A percentile compares a stretch with the other conserved stretches of the same genome.
These are phyloP conservation scores for Corythaeola cristata DNA, from an alignment of 2,113 vertebrate species.

Conservation along the genomic window DNA sequence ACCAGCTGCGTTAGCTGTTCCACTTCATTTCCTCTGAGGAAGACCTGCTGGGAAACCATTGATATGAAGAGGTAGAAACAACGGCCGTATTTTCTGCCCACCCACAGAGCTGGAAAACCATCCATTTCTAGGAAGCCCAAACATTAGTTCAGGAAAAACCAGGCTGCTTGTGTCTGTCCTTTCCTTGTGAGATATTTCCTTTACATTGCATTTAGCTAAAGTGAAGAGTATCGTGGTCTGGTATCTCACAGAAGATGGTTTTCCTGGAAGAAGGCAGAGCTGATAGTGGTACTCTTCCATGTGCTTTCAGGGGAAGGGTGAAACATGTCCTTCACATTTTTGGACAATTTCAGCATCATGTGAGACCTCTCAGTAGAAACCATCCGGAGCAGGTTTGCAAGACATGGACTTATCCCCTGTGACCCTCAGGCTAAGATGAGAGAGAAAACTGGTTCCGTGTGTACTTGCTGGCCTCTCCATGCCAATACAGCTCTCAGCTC, in stretches of 20 bases:
- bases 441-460: not conserved
- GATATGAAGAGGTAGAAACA: not conserved
- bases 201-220: not conserved
- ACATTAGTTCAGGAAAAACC: not conserved
- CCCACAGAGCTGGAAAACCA: accelerated
- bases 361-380: not conserved
- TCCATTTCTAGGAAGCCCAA: not conserved
- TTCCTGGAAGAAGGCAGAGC: not conserved
- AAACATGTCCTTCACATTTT: accelerated
- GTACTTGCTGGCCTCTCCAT: not conserved
- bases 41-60: not conserved
- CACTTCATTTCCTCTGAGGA: not conserved
- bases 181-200: not conserved
- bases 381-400: not conserved
- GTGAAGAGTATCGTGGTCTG: accelerated
- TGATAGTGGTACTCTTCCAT: accelerated
- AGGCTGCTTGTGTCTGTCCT: not conserved
- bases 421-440: not conserved
- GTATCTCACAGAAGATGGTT: not conserved
- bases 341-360: not conserved
- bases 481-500: not conserved
- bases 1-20: not conserved
- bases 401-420: not conserved
- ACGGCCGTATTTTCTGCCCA: not conserved
- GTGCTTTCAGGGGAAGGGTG: not conserved